Percentiles rank a stretch among this genome's conserved stretches.
Conservation (phyloP, 1,140 invertebrate species). For the Cydia strobilella region DNA sequence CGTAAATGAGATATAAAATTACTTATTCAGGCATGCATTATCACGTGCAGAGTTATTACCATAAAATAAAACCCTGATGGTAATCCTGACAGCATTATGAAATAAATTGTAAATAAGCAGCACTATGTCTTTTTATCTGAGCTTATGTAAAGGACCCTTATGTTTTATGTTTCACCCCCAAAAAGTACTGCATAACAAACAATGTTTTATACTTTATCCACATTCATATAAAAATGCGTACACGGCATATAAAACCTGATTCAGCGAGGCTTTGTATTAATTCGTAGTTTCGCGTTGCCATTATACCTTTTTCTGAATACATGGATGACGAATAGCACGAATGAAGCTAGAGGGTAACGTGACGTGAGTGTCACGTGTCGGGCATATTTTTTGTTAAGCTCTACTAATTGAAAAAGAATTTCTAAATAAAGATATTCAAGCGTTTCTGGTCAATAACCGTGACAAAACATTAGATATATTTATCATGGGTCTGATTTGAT, state of each 20-base stretch:
- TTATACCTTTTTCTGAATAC: background rate
- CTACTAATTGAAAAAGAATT: too few species aligned
- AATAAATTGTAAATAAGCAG: constrained; percentile 28
- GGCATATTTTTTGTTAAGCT: too few species aligned
- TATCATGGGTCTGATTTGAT: too few species aligned
- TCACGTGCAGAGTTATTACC: background rate
- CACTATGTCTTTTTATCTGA: constrained; percentile 30
- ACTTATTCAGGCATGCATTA: constrained; percentile 4
- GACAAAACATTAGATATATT: too few species aligned
- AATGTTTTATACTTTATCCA: constrained; percentile 4
- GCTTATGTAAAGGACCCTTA: constrained; percentile 3
- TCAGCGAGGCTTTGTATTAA: constrained; percentile 13
- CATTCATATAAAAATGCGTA: background rate
- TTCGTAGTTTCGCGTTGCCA: constrained; percentile 14
- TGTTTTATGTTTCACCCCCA: constrained; percentile 26
- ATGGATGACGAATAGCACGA: background rate
- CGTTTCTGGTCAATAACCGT: too few species aligned
- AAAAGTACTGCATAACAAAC: constrained; percentile 22
- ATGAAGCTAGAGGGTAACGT: background rate
- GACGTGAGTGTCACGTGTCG: too few species aligned
- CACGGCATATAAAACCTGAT: constrained; percentile 1
- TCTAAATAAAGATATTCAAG: too few species aligned
- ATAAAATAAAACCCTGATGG: constrained; percentile 20
- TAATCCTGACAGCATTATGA: background rate
- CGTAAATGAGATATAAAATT: constrained; percentile 1